phyloP scores from a whole-genome alignment of 2,888 invertebrate genomes.

The Macaria liturata region DNA sequence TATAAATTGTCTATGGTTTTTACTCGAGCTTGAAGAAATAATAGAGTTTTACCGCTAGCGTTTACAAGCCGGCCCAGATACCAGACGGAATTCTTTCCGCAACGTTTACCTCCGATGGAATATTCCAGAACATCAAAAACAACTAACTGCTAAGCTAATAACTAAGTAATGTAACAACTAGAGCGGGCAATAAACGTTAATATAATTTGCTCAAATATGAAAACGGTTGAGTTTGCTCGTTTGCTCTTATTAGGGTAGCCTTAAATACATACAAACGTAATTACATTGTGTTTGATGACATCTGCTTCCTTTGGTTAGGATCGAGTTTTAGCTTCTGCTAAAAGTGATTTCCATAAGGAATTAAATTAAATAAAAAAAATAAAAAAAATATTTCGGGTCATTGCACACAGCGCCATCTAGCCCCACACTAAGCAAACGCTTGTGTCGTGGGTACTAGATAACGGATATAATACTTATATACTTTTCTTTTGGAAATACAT shows the following conservation, averaged over 20 bases:
- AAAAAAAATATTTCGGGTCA: too few species aligned
- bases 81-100: constrained; percentile 11
- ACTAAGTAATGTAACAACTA: constrained; percentile 46
- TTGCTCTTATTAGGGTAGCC: constrained; percentile 62
- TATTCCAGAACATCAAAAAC: constrained; percentile 24
- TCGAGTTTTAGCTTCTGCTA: constrained; percentile 33
- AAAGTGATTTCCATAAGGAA: constrained; percentile 18
- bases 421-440: too few species aligned
- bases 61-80: constrained; percentile 3
- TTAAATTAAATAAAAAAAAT: too few species aligned
- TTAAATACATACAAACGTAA: constrained; percentile 56
- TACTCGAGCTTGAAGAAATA: background rate
- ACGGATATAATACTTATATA: too few species aligned
- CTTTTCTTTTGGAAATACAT: too few species aligned
- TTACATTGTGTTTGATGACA: constrained; percentile 58
- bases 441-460: too few species aligned
- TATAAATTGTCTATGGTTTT: background rate
- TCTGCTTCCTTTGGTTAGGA: constrained; percentile 42
- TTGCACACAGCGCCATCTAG: too few species aligned
- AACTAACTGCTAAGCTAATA: constrained; percentile 34
- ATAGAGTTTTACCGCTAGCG: constrained; percentile 7
- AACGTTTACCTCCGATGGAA: constrained; percentile 14
- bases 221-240: constrained; percentile 66
- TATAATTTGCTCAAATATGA: constrained; percentile 76
- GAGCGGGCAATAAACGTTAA: constrained; percentile 65